Evolutionary conservation across 2,113 vertebrate genomes (phyloP).

Genomic region (Archocentrus centrarchus): DNA sequence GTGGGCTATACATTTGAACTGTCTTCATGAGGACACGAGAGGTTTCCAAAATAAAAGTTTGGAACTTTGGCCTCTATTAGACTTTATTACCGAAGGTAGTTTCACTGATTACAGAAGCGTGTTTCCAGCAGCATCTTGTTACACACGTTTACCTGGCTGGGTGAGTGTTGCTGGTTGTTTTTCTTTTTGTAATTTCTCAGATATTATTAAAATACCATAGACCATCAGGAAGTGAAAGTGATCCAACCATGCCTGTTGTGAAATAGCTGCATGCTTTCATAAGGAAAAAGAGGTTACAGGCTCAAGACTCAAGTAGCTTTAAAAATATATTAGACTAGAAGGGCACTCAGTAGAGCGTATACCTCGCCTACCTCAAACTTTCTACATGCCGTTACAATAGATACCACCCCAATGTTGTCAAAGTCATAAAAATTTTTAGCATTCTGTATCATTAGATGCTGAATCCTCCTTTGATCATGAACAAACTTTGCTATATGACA

Average conservation of each 20-base stretch:
- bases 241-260: not conserved
- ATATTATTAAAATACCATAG: not conserved
- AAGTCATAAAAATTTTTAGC: too few species aligned
- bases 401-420: too few species aligned
- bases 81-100: conserved; percentile 23
- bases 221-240: conserved; percentile 35
- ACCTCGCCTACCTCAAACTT: too few species aligned
- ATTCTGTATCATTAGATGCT: too few species aligned
- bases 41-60: conserved; percentile 20
- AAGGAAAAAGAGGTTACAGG: not conserved
- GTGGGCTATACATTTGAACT: conserved; percentile 21
- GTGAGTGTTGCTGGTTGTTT: not conserved
- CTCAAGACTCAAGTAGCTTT: not conserved
- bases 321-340: too few species aligned
- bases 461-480: too few species aligned
- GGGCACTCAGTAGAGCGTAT: too few species aligned
- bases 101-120: not conserved
- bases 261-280: not conserved
- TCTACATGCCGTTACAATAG: too few species aligned
- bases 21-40: not conserved
- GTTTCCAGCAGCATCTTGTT: not conserved
- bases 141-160: not conserved
- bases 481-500: too few species aligned
- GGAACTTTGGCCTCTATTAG: conserved; percentile 24
- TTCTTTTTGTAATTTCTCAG: not conserved